A percentile compares a stretch with the other conserved stretches of the same genome.
Conservation (phyloP, 2,797 vertebrate species). For the Myiothlypis coronata region DNA sequence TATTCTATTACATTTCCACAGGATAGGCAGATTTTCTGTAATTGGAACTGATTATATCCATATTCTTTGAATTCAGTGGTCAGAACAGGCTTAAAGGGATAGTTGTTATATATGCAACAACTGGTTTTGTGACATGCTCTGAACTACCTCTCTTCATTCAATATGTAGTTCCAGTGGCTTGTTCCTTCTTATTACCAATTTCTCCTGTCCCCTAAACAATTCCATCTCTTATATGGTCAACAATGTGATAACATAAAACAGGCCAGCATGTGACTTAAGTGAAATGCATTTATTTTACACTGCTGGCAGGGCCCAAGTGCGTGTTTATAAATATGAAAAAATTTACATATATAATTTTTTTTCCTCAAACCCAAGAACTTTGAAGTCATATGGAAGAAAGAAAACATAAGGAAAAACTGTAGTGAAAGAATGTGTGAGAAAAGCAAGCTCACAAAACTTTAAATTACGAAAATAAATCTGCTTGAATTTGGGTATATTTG, state of each 20-base stretch:
- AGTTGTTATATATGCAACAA: background rate
- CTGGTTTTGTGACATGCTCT: background rate
- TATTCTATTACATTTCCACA: background rate
- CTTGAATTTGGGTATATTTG: background rate
- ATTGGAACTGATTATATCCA: background rate
- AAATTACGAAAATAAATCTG: background rate
- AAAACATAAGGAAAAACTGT: background rate
- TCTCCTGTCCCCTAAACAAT: background rate
- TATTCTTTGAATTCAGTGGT: background rate
- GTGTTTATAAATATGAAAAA: background rate
- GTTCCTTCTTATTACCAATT: background rate
- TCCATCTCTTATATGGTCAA: background rate
- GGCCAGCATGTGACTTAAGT: background rate
- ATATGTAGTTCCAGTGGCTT: background rate
- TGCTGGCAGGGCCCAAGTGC: background rate
- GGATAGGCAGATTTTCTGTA: background rate
- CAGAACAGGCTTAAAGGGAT: background rate
- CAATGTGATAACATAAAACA: background rate
- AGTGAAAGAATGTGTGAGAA: background rate
- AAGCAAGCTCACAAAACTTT: background rate
- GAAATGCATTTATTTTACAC: background rate
- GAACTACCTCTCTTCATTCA: background rate
- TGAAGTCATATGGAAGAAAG: background rate
- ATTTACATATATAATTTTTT: background rate
- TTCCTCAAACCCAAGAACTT: background rate